Base-by-base conservation (phyloP, 2,797 vertebrate species). In the Clarias pachynema region DNA sequence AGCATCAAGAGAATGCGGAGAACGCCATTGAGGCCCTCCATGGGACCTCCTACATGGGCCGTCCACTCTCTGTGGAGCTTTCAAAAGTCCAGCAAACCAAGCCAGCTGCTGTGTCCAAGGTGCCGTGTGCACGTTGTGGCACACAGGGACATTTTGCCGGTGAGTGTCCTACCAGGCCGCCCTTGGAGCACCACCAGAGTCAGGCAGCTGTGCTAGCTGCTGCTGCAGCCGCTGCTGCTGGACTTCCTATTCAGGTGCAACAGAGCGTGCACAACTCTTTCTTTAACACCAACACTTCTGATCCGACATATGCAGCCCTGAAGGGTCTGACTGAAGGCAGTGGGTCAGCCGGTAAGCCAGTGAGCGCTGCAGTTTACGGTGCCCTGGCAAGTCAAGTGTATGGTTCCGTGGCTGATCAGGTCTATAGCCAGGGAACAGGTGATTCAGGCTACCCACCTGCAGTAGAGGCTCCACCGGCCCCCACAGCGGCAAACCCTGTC, bases 1-100 rank as follows among this genome's bases (percentile, higher is more conserved):
- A 99, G 95, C 97, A 96, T 90, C 97, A 98, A 93, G 98, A 97
- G 89, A 97, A 98, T 79, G 97, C 97, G 89, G 90, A 96, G 91
- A 94, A 93, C 88, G 97, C 98, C 85, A 98, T 98, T 81, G 97
- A 98, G 16, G 96, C 96, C 44, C 96, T 99, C 88, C 97, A 99
- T 72, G 98, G 97, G 89, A 98, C 97, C 93, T 96, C 97, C 88
- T 96, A 96, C 92, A 99, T 98, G 93, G 97, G 97, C 79, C 97
- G 96, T 87, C 95, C 97, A 89, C 95, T 99, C 91, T 97, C 97
- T 59, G 97, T 99, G 90, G 97, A 99, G 93, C 57, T 79, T 14
- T 62, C 77, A 40, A 62, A 79, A 18, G 59, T 37, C 22, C 95
- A 96, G 83, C 95, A 95, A 86, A 88, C 95, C 81, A 93, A 94